A percentile compares a stretch with the other conserved stretches of the same genome.
phyloP scores from a whole-genome alignment of 2,797 vertebrate genomes.

The Sebastes nivosus region DNA sequence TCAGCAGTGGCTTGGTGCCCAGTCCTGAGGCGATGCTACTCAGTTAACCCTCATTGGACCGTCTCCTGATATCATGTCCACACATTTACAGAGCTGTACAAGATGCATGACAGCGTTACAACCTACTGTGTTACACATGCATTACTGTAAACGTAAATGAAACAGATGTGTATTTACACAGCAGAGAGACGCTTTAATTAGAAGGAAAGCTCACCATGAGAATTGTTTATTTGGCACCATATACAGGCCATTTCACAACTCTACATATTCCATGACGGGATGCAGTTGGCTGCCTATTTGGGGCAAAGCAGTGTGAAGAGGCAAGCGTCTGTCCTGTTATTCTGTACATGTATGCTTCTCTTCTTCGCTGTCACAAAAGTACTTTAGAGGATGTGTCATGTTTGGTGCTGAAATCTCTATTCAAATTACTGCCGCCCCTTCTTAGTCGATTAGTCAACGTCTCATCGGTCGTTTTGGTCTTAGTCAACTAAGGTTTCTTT shows the following conservation, averaged over 20 bases:
- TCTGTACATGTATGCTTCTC: not conserved
- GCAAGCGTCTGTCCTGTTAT: conserved; percentile 25
- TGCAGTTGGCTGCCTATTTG: conserved; percentile 60
- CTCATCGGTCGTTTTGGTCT: no score
- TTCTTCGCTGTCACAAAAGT: conserved; percentile 1
- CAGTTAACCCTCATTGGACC: conserved; percentile 62
- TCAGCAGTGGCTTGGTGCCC: conserved; percentile 65
- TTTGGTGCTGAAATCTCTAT: not conserved
- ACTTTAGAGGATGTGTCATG: not conserved
- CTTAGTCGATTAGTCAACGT: no score
- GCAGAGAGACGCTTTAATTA: conserved; percentile 44
- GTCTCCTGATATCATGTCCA: conserved; percentile 30
- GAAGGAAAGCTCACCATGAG: conserved; percentile 26
- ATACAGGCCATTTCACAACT: conserved; percentile 68
- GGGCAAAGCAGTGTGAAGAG: conserved; percentile 57
- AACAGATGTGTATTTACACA: conserved; percentile 40
- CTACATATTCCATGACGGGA: conserved; percentile 61
- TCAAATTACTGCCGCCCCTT: not conserved
- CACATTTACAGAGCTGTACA: conserved; percentile 24
- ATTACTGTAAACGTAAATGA: not conserved
- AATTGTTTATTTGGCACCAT: conserved; percentile 58
- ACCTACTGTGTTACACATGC: not conserved
- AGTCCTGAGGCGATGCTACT: conserved; percentile 55
- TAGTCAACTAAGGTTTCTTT: no score
- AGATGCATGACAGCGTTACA: not conserved